phyloP scores from a whole-genome alignment of 2,113 vertebrate genomes.

The Grallaria varia region DNA sequence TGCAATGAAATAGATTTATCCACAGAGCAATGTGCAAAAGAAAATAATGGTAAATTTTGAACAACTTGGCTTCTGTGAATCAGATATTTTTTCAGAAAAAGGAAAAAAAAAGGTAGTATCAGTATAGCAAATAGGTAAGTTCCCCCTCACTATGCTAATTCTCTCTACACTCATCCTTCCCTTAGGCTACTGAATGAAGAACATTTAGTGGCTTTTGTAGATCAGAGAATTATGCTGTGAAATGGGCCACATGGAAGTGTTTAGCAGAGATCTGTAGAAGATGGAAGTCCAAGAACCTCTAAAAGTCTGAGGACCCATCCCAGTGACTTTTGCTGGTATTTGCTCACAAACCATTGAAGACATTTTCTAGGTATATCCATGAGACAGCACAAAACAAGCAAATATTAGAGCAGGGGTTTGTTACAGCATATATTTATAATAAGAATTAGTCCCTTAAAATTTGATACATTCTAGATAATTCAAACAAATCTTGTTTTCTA shows the following conservation, averaged over 20 bases:
- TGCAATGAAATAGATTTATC: not conserved
- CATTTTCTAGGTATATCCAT: not conserved
- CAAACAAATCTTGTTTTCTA: not conserved
- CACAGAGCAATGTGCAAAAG: not conserved
- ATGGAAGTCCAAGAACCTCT: not conserved
- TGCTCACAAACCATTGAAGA: not conserved
- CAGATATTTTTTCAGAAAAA: not conserved
- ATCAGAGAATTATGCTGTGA: not conserved
- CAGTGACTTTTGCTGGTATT: not conserved
- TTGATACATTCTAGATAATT: not conserved
- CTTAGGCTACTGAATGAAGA: not conserved
- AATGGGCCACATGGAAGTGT: not conserved
- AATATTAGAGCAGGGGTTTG: not conserved
- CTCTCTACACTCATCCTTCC: not conserved
- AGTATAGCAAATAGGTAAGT: not conserved
- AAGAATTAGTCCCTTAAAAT: not conserved
- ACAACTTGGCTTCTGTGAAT: not conserved
- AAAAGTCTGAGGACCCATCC: not conserved
- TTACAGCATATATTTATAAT: not conserved
- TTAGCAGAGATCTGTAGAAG: not conserved
- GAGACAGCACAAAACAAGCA: not conserved
- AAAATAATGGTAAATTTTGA: not conserved
- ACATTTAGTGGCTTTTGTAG: not conserved
- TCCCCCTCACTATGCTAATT: not conserved
- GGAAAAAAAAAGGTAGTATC: rapidly evolving